Conservation (phyloP, 2,888 invertebrate species). For the Sinhomidia bicolor region DNA sequence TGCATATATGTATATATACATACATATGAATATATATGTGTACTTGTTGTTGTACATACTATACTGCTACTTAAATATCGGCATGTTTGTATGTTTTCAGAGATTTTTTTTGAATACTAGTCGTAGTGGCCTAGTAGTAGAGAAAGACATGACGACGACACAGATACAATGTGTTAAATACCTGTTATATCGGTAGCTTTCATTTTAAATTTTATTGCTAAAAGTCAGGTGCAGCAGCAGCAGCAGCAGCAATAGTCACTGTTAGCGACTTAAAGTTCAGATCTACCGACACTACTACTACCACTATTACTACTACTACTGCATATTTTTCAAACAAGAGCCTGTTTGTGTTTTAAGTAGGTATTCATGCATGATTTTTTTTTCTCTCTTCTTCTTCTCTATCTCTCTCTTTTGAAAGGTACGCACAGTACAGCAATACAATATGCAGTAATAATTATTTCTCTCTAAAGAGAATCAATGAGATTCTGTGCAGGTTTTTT, state of each 20-base stretch:
- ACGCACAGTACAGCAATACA: neutral
- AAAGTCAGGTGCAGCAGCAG: constrained; percentile 64
- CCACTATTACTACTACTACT: neutral
- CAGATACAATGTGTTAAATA: constrained; percentile 51
- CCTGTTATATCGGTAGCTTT: constrained; percentile 55
- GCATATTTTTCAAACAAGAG: constrained; percentile 23
- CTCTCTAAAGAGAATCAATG: constrained; percentile 59
- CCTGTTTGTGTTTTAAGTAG: constrained; percentile 23
- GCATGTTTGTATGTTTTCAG: neutral
- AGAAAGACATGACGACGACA: constrained; percentile 12
- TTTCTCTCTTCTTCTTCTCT: neutral
- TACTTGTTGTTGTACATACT: too few relatives aligned
- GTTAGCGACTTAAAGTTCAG: constrained; percentile 32
- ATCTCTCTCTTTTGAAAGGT: neutral
- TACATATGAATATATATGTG: neutral
- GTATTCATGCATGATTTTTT: constrained; percentile 4
- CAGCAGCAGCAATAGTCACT: too few relatives aligned
- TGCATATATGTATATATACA: neutral
- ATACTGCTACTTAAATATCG: neutral
- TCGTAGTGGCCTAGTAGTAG: neutral
- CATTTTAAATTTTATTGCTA: constrained; percentile 57
- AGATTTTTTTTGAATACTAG: constrained; percentile 10
- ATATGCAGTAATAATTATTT: constrained; percentile 40
- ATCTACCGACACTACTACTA: too few relatives aligned
- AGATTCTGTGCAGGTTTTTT: constrained; percentile 69